A percentile compares a stretch with the other conserved stretches of the same genome.
These are phyloP conservation scores for Bubalus kerabau DNA, from an alignment of 2,113 vertebrate genomes.

Conservation along the genomic window DNA sequence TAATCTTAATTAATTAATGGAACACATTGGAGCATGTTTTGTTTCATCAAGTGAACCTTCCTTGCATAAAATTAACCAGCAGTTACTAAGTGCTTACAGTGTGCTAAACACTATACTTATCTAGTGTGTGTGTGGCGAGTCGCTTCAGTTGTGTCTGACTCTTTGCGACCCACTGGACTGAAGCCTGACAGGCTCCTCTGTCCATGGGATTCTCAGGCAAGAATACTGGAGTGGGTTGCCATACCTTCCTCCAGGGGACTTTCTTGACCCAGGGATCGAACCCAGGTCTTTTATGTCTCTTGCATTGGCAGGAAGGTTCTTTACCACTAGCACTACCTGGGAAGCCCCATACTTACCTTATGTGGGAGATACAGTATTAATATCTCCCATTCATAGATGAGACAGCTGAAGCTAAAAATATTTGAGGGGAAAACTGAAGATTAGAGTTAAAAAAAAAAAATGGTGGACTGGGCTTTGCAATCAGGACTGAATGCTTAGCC, in stretches of 20 bases:
- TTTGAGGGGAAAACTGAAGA: neutral
- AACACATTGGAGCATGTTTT: conserved; percentile 10
- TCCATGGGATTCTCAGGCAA: neutral
- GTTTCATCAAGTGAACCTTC: conserved; percentile 31
- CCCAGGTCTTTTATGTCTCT: neutral
- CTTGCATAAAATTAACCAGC: conserved; percentile 26
- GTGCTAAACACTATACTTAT: neutral
- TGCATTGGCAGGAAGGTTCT: neutral
- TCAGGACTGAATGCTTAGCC: neutral
- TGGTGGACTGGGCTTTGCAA: accelerated
- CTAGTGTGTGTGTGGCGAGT: neutral
- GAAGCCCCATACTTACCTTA: neutral
- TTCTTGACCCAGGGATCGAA: neutral
- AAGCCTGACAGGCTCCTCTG: neutral
- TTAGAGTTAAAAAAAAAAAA: neutral
- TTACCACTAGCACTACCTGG: neutral
- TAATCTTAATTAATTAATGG: conserved; percentile 38
- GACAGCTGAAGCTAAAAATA: neutral
- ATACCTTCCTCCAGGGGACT: neutral
- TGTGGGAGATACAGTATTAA: neutral
- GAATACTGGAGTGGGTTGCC: neutral
- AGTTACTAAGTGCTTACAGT: conserved; percentile 16
- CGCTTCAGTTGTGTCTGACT: neutral
- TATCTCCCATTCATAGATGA: neutral
- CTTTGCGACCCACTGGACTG: neutral